Percentiles rank a stretch among this genome's conserved stretches.
These are phyloP conservation scores for Drosophila asahinai DNA, from an alignment of 1,140 invertebrate species.

Conservation along the genomic window DNA sequence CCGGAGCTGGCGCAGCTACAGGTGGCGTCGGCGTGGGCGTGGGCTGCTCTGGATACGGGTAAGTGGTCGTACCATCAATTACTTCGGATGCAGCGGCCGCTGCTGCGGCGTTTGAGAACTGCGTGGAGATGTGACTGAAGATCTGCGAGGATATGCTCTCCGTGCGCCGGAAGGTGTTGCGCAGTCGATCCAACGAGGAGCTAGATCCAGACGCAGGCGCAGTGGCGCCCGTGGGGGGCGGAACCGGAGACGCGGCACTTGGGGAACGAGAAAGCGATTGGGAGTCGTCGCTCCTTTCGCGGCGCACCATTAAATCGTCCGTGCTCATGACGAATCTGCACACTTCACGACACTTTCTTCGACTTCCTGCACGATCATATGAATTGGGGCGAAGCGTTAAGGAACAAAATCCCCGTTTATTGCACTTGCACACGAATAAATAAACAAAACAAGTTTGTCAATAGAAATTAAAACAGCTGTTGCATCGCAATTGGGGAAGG, in stretches of 20 bases:
- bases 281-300: constrained; percentile 73
- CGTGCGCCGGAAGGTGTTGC: constrained; percentile 79
- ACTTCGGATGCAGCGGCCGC: constrained; percentile 72
- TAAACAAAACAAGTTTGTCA: constrained; percentile 65
- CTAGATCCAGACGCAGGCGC: constrained; percentile 47
- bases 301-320: constrained; percentile 74
- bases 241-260: constrained; percentile 32
- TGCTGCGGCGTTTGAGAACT: constrained; percentile 75
- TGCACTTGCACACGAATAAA: constrained; percentile 40
- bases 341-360: constrained; percentile 7
- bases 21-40: constrained; percentile 15
- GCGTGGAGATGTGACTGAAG: constrained; percentile 72
- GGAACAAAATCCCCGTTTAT: constrained; percentile 1
- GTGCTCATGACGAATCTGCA: constrained; percentile 61
- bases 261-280: constrained; percentile 35
- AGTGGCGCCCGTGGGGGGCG: constrained; percentile 30
- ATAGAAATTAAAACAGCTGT: constrained; percentile 67
- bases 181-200: constrained; percentile 75
- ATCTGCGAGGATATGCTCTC: constrained; percentile 78
- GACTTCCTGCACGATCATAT: constrained; percentile 16
- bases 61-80: constrained; percentile 71
- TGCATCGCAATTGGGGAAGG: constrained; percentile 30
- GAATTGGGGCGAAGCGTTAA: neutral
- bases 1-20: constrained; percentile 5
- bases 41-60: constrained; percentile 51